Evolutionary conservation across 2,888 invertebrate species (phyloP), one percentile per base, ranked within the genome.

Genomic region (Xestia xanthographa): DNA sequence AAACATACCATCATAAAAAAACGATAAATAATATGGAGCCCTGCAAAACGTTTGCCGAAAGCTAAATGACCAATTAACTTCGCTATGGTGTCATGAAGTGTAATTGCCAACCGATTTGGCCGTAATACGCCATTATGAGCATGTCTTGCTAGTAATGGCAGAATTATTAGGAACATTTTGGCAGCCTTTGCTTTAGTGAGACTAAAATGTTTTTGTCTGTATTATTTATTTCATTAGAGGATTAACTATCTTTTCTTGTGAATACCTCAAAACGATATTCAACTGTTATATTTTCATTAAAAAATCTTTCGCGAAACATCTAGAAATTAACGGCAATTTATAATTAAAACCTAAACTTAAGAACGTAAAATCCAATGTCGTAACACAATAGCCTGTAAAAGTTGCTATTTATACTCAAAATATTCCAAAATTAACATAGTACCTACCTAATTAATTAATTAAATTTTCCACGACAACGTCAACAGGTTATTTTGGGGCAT

Each of bases 61-160:
- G 74, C 77, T 75, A 80, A 90, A 86, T 79, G 68, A 77, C 68
- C 82, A 80, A 83, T 87, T 84, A 87, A 72, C 70, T 71, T 77
- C 20, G 69, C 77, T 81, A 85, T 89, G 89, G 86, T 86, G 79
- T 79, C 86, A 87, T 83, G 83, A 82, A 82, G 77, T 79, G 80
- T 84, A 86, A 87, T 83, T 79, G 74, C 63, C 73, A 65, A 75
- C 86, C 79, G 58, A 84, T 90, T 87, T 85, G 84, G 90, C 66
- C 66, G 75, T 88, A 88, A 87, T 89, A 79, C 41, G 75, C 79
- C 72, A 90, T 88, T 77, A 88, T 80, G 74, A 71, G 48, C 66
- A 74, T 79, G 65, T 65, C 60, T 41, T 41, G 62, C 20, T 70
- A 69, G 48, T 85, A 73, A 78, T 79, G 68, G 66, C 17, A 65